Percentiles rank a stretch among this genome's conserved stretches.
Conservation (phyloP, 92 coral and sea anemone species). For the Parazoanthus darwini region DNA sequence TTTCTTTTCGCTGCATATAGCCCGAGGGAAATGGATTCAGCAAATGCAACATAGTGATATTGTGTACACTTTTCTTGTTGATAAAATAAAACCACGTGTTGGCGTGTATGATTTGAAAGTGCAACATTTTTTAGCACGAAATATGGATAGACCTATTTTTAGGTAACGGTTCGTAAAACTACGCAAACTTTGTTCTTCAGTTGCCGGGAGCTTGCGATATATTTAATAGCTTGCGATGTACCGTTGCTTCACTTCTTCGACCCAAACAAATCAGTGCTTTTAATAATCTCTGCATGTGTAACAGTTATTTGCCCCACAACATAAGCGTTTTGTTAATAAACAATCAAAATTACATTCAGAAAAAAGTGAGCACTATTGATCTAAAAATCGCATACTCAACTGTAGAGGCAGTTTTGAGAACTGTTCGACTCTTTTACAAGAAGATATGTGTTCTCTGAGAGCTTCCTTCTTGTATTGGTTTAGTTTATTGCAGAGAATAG, state of each 20-base stretch:
- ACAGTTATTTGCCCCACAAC: neutral
- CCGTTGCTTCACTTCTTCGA: neutral
- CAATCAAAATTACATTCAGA: neutral
- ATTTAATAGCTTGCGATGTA: neutral
- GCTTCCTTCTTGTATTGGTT: neutral
- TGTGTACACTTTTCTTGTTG: neutral
- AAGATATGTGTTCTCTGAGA: neutral
- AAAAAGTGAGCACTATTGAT: neutral
- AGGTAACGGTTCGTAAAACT: neutral
- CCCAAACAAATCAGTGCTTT: neutral
- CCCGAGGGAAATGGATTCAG: slow-evolving; percentile 9
- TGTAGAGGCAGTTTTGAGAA: neutral
- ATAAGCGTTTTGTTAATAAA: neutral
- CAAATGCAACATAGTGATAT: slow-evolving; percentile 2
- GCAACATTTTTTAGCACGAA: slow-evolving; percentile 4
- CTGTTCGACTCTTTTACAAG: neutral
- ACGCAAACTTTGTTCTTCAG: slow-evolving; percentile 16
- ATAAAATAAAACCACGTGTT: slow-evolving; percentile 29
- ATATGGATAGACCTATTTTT: neutral
- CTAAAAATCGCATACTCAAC: too few relatives aligned
- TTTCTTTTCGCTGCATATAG: slow-evolving; percentile 9
- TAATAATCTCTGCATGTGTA: neutral
- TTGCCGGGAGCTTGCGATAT: neutral
- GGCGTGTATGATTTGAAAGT: neutral
- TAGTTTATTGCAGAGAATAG: neutral